phyloP scores from a whole-genome alignment of 2,797 vertebrate species.

The Poecile montanus region DNA sequence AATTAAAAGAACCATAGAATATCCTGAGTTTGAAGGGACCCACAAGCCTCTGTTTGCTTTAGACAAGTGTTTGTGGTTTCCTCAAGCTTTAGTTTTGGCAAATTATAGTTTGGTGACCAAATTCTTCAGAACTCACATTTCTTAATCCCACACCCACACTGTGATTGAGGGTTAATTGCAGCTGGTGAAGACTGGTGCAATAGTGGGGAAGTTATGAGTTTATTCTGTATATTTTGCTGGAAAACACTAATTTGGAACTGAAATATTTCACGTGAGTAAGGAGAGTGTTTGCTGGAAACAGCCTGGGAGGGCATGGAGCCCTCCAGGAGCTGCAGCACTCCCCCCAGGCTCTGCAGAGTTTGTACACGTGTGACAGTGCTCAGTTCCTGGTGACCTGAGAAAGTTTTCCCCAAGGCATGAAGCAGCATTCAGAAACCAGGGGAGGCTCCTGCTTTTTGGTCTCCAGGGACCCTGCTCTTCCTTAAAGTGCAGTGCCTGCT shows the following conservation, averaged over 20 bases:
- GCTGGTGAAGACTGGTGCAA: background rate
- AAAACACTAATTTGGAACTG: background rate
- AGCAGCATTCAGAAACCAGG: background rate
- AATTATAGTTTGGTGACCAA: background rate
- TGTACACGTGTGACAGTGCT: rapidly evolving
- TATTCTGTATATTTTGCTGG: background rate
- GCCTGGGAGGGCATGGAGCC: background rate
- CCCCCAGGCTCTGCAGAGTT: background rate
- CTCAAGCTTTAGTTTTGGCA: background rate
- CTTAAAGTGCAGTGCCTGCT: background rate
- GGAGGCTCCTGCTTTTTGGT: background rate
- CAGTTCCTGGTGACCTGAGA: background rate
- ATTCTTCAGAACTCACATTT: background rate
- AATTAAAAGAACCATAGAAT: background rate
- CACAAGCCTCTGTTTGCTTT: background rate
- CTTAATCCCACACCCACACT: background rate
- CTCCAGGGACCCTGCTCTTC: background rate
- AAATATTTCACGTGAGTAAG: rapidly evolving
- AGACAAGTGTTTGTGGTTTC: background rate
- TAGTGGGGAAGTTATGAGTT: background rate
- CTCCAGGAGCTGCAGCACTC: background rate
- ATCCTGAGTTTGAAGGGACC: background rate
- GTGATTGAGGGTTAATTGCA: too few relatives aligned
- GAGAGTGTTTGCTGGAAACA: background rate
- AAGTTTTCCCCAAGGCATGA: background rate